Evolutionary conservation across 1,140 invertebrate species (phyloP).

Genomic region (Chionoecetes opilio): DNA sequence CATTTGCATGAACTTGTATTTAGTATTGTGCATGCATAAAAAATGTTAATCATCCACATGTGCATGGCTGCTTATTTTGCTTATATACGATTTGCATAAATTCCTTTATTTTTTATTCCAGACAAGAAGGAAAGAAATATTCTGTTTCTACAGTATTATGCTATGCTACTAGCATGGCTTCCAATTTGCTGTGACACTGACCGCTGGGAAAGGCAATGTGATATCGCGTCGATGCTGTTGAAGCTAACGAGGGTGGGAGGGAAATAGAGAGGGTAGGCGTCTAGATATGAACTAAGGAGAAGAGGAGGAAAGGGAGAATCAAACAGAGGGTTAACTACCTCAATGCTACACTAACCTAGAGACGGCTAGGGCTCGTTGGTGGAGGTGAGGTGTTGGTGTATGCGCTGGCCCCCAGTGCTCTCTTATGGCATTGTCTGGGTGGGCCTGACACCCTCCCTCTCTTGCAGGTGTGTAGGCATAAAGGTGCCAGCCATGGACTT

Average conservation of each 20-base stretch:
- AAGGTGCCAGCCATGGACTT: conserved; percentile 81
- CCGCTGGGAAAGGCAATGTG: conserved; percentile 79
- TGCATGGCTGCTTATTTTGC: conserved; percentile 67
- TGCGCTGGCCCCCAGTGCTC: conserved; percentile 66
- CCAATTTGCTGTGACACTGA: conserved; percentile 78
- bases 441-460: conserved; percentile 79
- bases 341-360: conserved; percentile 79
- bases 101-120: conserved; percentile 75
- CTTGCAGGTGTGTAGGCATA: conserved; percentile 78
- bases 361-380: conserved; percentile 74
- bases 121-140: conserved; percentile 64
- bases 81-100: conserved; percentile 73
- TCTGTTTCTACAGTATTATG: conserved; percentile 70
- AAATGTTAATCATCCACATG: conserved; percentile 34
- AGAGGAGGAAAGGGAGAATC: conserved; percentile 71
- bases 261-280: conserved; percentile 75
- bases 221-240: conserved; percentile 79
- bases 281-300: conserved; percentile 79
- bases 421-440: conserved; percentile 71
- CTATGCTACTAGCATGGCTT: conserved; percentile 78
- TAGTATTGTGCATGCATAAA: conserved; percentile 52
- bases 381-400: conserved; percentile 72
- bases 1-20: conserved; percentile 56
- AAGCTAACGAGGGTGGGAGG: conserved; percentile 78
- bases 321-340: conserved; percentile 68